Evolutionary conservation across 1,140 invertebrate genomes (phyloP).

Genomic region (Nilaparvata lugens): DNA sequence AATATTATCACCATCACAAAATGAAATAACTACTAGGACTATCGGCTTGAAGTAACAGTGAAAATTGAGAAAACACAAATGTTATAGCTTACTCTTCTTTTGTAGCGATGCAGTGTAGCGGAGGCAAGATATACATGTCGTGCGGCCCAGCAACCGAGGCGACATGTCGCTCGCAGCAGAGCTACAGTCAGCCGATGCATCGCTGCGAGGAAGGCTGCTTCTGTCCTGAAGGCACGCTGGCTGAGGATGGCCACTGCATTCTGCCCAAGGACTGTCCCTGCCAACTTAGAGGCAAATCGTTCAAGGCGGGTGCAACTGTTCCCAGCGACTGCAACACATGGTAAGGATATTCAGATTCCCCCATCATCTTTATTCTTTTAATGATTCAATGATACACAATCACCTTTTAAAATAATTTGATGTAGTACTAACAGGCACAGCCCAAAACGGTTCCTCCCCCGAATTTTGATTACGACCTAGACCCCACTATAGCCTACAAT

Average conservation of each 20-base stretch:
- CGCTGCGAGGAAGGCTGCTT: slow-evolving; percentile 77
- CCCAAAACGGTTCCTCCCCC: too few relatives aligned
- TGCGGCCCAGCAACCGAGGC: slow-evolving; percentile 52
- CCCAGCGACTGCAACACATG: slow-evolving; percentile 79
- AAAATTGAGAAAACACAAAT: too few relatives aligned
- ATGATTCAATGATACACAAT: too few relatives aligned
- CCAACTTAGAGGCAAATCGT: slow-evolving; percentile 61
- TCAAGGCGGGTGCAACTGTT: slow-evolving; percentile 57
- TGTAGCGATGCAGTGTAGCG: slow-evolving; percentile 57
- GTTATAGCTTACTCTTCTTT: too few relatives aligned
- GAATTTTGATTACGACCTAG: too few relatives aligned
- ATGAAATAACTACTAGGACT: too few relatives aligned
- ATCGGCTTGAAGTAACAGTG: too few relatives aligned
- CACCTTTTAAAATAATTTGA: slow-evolving; percentile 21
- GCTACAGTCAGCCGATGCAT: slow-evolving; percentile 26
- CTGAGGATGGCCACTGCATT: slow-evolving; percentile 66
- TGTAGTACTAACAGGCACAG: too few relatives aligned
- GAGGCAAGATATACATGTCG: slow-evolving; percentile 55
- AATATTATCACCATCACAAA: too few relatives aligned
- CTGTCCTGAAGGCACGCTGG: slow-evolving; percentile 62
- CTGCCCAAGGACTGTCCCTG: slow-evolving; percentile 64
- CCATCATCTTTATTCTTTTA: too few relatives aligned
- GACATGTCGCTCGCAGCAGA: slow-evolving; percentile 39
- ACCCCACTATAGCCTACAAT: too few relatives aligned
- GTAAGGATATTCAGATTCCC: slow-evolving; percentile 39